These are phyloP conservation scores for Myotis lucifugus DNA, from an alignment of 2,113 vertebrate genomes.

Conservation along the genomic window DNA sequence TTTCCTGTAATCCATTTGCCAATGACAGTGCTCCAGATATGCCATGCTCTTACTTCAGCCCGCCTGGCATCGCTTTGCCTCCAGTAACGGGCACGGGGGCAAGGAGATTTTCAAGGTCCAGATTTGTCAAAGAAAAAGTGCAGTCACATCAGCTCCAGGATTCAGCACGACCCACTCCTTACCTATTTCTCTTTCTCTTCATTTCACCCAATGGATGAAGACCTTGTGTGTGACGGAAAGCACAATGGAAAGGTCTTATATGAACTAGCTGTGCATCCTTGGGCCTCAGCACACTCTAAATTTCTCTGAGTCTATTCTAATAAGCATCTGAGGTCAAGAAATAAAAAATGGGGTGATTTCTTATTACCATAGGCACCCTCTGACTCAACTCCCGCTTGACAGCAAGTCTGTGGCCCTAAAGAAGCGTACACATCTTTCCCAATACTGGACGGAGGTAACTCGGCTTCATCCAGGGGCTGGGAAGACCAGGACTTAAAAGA, in stretches of 20 bases:
- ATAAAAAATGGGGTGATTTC: background rate
- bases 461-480: background rate
- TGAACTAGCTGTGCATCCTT: background rate
- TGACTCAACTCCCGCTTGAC: slow-evolving; percentile 1
- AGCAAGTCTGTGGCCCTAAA: background rate
- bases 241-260: background rate
- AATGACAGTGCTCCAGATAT: slow-evolving; percentile 59
- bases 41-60: background rate
- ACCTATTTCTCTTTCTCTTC: background rate
- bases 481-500: background rate
- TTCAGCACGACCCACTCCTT: background rate
- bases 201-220: background rate
- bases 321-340: background rate
- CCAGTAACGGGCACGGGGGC: slow-evolving; percentile 36
- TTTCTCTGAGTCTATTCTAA: background rate
- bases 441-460: background rate
- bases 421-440: background rate
- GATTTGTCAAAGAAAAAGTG: slow-evolving; percentile 48
- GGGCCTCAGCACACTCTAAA: background rate
- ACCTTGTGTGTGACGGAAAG: background rate
- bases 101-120: slow-evolving; percentile 62
- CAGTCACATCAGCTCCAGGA: background rate
- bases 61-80: slow-evolving; percentile 7
- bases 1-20: slow-evolving; percentile 73
- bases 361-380: background rate